Conservation (phyloP, 2,888 invertebrate species). For the Cyclophora punctaria region DNA sequence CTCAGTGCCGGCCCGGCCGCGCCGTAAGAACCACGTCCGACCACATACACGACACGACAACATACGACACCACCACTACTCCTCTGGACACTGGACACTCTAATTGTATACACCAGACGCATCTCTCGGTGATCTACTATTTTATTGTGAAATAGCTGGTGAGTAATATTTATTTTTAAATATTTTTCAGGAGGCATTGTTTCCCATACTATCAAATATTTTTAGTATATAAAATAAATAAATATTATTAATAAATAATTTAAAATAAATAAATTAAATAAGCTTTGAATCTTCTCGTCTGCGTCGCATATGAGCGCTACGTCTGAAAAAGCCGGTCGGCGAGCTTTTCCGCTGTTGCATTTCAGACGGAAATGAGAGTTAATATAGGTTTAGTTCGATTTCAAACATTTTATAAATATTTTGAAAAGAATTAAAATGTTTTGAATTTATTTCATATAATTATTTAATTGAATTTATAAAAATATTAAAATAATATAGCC, state of each 20-base stretch:
- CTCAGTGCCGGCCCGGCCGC: slow-evolving; percentile 75
- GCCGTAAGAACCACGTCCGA: slow-evolving; percentile 67
- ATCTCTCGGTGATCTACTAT: no score
- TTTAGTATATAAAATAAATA: neutral
- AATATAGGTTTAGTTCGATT: slow-evolving; percentile 6
- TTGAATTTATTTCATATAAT: no score
- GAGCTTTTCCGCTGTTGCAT: slow-evolving; percentile 51
- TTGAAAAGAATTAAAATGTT: neutral
- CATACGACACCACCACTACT: neutral
- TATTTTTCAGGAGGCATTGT: neutral
- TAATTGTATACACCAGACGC: slow-evolving; percentile 23
- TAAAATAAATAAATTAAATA: no score
- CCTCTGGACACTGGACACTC: slow-evolving; percentile 49
- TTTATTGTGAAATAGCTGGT: slow-evolving; percentile 38
- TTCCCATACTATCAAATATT: neutral
- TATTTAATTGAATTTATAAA: no score
- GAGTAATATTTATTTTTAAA: slow-evolving; percentile 13
- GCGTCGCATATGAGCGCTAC: slow-evolving; percentile 26
- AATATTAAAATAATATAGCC: no score
- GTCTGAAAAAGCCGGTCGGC: slow-evolving; percentile 51
- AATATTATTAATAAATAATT: neutral
- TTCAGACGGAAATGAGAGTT: slow-evolving; percentile 22
- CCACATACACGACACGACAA: slow-evolving; percentile 22
- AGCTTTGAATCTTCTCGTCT: neutral
- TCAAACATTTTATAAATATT: neutral